A percentile compares a stretch with the other conserved stretches of the same genome.
Evolutionary conservation across 2,888 invertebrate genomes (phyloP).

Genomic region (Branchellion lobata): DNA sequence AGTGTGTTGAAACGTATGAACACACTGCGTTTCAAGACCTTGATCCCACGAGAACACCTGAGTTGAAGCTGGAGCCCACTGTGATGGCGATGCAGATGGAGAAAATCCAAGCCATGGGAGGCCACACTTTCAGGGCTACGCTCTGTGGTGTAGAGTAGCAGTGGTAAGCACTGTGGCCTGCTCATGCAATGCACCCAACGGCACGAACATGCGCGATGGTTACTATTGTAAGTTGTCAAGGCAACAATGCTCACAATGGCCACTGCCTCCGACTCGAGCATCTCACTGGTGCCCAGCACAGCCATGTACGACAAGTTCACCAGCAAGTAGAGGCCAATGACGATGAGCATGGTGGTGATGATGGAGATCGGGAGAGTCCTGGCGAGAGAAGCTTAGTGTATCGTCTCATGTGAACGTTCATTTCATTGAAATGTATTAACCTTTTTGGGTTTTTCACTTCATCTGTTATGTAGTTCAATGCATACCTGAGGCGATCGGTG

Average conservation of each 20-base stretch:
- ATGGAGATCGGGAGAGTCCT: constrained; percentile 11
- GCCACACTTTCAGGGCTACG: constrained; percentile 5
- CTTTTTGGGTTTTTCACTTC: constrained; percentile 60
- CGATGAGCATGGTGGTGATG: background rate
- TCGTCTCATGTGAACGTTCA: too few relatives aligned
- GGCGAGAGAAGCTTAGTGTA: background rate
- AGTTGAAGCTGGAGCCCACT: background rate
- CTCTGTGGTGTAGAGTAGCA: background rate
- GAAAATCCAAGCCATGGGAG: constrained; percentile 17
- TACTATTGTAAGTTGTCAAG: too few relatives aligned
- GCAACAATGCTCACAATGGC: constrained; percentile 8
- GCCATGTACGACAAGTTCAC: constrained; percentile 1
- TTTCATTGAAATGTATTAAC: constrained; percentile 48
- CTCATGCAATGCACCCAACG: too few relatives aligned
- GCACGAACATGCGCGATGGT: too few relatives aligned
- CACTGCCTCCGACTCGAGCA: background rate
- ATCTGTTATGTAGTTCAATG: constrained; percentile 59
- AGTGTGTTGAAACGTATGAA: background rate
- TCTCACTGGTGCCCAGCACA: background rate
- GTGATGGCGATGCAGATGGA: constrained; percentile 18
- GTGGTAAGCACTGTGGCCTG: too few relatives aligned
- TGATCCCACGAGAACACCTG: constrained; percentile 22
- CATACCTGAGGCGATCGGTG: constrained; percentile 59
- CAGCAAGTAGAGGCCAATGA: background rate
- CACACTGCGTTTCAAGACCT: constrained; percentile 3